Evolutionary conservation across 2,888 invertebrate genomes (phyloP), one percentile per base, ranked within the genome.

Genomic region (Agapostemon virescens): DNA sequence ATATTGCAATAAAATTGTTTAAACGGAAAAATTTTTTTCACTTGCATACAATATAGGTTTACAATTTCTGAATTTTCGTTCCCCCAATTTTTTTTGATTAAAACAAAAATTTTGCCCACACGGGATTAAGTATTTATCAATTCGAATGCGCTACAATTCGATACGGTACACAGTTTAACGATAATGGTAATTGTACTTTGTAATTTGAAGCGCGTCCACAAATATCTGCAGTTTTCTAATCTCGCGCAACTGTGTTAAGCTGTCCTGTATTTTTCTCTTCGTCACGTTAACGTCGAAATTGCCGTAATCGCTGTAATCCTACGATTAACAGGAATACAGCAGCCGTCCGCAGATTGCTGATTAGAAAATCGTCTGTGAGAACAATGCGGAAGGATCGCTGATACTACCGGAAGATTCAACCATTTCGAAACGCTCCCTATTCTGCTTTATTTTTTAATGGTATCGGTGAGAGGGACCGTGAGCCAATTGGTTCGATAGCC

Each of bases 401-500:
- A 11, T 40, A 70, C 61, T 30, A 66, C 61, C 40, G 11, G 67
- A 42, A 67, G 67, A 70, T 49, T 45, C 40, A 67, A 61, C 36
- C 42, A 69, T 82, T 75, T 77, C 63, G 30, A 78, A 63, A 61
- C 36, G 38, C 23, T 13, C 2, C 0, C 23, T 55, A 17, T 70
- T 78, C 42, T 74, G 66, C 67, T 76, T 77, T 55, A 70, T 72
- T 79, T 73, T 73, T 69, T 68, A 81, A 78, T 68, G 30, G 69
- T 26, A 30, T 63, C 20, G 20, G 20, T 17, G 73, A 74, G 67
- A 40, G 74, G 40, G 69, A 73, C 67, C 64, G 69, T 38, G 67
- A 70, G 77, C 79, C 74, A 86, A 86, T 87, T 84, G 83, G 85
- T 79, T 85, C 77, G 86, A 87, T 87, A 75, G 85, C 84, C 80